Evolutionary conservation across 2,797 vertebrate genomes (phyloP).

Genomic region (Scolopax bukidnonensis): DNA sequence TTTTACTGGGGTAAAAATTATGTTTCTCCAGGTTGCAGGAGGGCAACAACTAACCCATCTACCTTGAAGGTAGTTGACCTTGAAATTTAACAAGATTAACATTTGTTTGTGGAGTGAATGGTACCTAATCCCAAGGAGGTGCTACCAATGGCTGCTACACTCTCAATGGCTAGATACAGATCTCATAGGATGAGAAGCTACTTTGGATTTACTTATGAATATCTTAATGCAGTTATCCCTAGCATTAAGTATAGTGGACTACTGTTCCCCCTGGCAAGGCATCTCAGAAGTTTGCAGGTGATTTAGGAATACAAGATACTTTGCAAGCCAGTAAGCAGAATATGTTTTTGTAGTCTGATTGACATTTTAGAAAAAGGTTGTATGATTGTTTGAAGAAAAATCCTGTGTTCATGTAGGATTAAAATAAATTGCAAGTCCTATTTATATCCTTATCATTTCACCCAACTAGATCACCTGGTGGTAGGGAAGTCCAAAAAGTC

Average conservation of each 20-base stretch:
- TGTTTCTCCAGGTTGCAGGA: not conserved
- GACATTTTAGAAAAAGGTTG: not conserved
- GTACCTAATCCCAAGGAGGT: not conserved
- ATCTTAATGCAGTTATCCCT: not conserved
- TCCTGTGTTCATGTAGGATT: not conserved
- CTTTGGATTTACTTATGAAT: not conserved
- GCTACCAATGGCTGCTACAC: not conserved
- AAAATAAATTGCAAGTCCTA: not conserved
- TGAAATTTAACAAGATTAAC: not conserved
- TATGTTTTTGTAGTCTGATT: not conserved
- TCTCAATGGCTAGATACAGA: not conserved
- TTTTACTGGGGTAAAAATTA: not conserved
- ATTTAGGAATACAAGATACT: not conserved
- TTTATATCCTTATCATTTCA: not conserved
- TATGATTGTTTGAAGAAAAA: not conserved
- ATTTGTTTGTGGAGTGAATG: not conserved
- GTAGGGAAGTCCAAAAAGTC: not conserved
- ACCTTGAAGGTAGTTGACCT: not conserved
- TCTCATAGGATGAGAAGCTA: not conserved
- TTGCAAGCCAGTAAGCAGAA: not conserved
- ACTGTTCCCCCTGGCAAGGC: not conserved
- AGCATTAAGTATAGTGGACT: not conserved
- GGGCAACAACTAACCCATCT: not conserved
- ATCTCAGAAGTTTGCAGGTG: not conserved
- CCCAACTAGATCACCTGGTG: not conserved